Base-by-base conservation (phyloP, 2,113 vertebrate genomes). In the Pomatostomus ruficeps region DNA sequence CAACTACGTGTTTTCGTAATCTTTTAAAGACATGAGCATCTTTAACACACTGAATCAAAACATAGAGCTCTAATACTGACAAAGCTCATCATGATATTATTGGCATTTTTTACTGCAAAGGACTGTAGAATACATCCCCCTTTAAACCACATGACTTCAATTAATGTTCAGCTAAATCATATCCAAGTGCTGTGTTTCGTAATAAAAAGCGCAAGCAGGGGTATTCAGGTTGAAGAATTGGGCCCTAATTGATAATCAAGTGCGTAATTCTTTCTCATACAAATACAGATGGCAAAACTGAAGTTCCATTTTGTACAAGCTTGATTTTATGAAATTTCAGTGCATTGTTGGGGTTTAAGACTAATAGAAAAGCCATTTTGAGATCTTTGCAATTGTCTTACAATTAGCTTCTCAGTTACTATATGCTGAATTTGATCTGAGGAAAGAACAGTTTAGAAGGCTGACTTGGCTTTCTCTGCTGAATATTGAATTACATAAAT, bases 401-500 rank as follows among this genome's bases (percentile, higher is more conserved):
- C 57, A 86, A 79, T 96, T 94, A 93, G 66, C 72, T 87, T 79
- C 85, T 90, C 84, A 35, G 82, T 85, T 94, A 81, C 92, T 95
- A 79, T 43, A 43, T 55, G 77, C 77, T 89, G 79, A 52, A 92
- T 96, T 83, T 94, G 72, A 91, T 95, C 85, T 91, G 95, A 93
- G 88, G 94, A 72, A 89, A 77, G 82, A 96, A 93, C 89, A 80
- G 70, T 73, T 96, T 95, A 91, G 93, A 89, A 95, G 91, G 83
- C 92, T 96, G 94, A 91, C 88, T 93, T 93, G 86, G 83, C 92
- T 95, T 95, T 92, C 88, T 91, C 91, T 93, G 4, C 71, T 75
- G 92, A 95, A 94, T 79, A 93, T 80, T 90, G 91, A 51, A 83
- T 97, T 95, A 96, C 86, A 83, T 95, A 97, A 96, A 94, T 85